Conservation (phyloP, 2,113 vertebrate genomes). For the Brachirus orientalis region DNA sequence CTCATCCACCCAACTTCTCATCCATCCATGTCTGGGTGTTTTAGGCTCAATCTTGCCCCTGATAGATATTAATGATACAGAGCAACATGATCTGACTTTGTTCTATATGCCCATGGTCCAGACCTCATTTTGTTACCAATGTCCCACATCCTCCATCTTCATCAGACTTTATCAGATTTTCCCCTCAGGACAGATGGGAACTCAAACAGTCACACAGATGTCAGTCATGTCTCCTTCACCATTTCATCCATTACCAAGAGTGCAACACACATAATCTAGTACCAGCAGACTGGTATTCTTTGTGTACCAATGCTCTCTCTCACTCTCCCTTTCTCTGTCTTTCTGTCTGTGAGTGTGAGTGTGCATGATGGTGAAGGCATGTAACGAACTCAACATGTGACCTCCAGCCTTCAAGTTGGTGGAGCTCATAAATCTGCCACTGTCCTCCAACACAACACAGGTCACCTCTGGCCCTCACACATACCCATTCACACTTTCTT, state of each 20-base stretch:
- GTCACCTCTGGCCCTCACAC: constrained; percentile 60
- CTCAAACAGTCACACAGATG: constrained; percentile 1
- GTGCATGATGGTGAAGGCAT: constrained; percentile 38
- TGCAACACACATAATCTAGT: constrained; percentile 20
- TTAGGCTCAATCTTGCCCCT: constrained; percentile 12
- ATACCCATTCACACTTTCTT: constrained; percentile 42
- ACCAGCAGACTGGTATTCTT: constrained; percentile 32
- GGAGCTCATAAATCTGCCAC: constrained; percentile 68
- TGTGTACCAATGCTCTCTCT: constrained; percentile 4
- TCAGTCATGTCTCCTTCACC: constrained; percentile 29
- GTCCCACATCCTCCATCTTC: constrained; percentile 55
- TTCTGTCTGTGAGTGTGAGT: background rate
- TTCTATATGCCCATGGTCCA: constrained; percentile 26
- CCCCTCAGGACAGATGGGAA: constrained; percentile 32
- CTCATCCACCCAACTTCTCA: constrained; percentile 26
- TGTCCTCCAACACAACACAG: constrained; percentile 48
- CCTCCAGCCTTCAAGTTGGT: constrained; percentile 49
- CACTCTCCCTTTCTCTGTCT: background rate
- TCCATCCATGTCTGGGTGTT: constrained; percentile 40
- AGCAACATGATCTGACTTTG: constrained; percentile 52
- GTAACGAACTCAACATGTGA: constrained; percentile 74
- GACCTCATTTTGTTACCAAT: constrained; percentile 44
- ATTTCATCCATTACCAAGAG: constrained; percentile 49
- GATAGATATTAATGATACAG: constrained; percentile 59
- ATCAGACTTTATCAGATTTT: constrained; percentile 38